Percentiles rank a stretch among this genome's conserved stretches.
These are phyloP conservation scores for Formica aserva DNA, from an alignment of 2,888 invertebrate species.

Conservation along the genomic window DNA sequence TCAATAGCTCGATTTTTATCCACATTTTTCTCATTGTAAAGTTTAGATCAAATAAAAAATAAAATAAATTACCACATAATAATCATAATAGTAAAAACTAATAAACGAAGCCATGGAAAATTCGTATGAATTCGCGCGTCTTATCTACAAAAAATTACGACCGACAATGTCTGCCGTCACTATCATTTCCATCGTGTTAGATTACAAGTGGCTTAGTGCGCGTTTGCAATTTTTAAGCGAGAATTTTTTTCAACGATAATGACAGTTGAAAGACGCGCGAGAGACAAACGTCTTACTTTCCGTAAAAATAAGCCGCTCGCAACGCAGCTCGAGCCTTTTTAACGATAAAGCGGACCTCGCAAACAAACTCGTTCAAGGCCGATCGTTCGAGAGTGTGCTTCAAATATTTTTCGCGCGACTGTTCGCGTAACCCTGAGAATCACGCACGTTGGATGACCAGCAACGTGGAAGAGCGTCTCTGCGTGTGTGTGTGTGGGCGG, in stretches of 20 bases:
- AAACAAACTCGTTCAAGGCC: conserved; percentile 75
- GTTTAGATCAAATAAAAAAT: background rate
- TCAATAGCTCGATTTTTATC: background rate
- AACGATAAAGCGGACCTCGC: conserved; percentile 75
- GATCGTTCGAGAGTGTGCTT: conserved; percentile 70
- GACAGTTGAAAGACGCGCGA: conserved; percentile 7
- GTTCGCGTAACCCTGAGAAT: conserved; percentile 64
- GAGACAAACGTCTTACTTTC: conserved; percentile 50
- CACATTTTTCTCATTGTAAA: background rate
- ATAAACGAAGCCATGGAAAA: background rate
- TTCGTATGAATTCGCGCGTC: background rate
- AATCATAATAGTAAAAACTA: background rate
- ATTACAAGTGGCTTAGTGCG: conserved; percentile 31
- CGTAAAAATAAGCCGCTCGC: conserved; percentile 66
- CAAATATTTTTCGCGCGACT: conserved; percentile 72
- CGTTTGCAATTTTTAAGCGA: conserved; percentile 29
- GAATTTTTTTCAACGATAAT: conserved; percentile 12
- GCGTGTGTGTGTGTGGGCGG: background rate
- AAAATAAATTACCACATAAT: background rate
- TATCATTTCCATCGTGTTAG: conserved; percentile 20
- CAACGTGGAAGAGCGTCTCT: conserved; percentile 23
- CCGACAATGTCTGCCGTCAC: background rate
- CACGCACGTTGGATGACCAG: conserved; percentile 47
- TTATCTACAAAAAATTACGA: conserved; percentile 37
- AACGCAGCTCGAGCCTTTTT: conserved; percentile 43